Evolutionary conservation across 1,140 invertebrate species (phyloP).

Genomic region (Heliothis subflexa): DNA sequence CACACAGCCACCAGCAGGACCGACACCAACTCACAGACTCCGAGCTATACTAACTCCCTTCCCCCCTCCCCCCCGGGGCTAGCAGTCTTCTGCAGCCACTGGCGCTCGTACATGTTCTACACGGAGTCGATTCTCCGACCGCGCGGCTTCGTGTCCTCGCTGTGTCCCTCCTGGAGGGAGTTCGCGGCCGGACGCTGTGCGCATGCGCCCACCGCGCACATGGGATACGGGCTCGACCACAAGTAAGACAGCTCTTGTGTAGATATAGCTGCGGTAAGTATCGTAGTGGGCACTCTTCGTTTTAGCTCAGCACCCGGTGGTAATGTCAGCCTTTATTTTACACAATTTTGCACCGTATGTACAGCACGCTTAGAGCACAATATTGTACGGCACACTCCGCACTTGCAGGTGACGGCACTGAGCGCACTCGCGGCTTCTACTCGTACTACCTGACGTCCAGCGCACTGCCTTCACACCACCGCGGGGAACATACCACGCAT

Average conservation of each 20-base stretch:
- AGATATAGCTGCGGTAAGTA: too few relatives aligned
- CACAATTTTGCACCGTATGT: constrained; percentile 8
- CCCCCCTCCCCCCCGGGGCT: constrained; percentile 1
- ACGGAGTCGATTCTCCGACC: constrained; percentile 89
- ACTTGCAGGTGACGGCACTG: constrained; percentile 52
- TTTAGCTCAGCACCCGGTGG: background rate
- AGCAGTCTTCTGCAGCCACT: constrained; percentile 91
- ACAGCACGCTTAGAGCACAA: constrained; percentile 12
- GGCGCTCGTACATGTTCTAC: constrained; percentile 90
- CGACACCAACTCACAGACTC: too few relatives aligned
- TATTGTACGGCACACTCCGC: constrained; percentile 14
- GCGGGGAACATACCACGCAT: background rate
- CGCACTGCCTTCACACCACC: background rate
- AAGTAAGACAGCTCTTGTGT: constrained; percentile 61
- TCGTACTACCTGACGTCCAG: constrained; percentile 52
- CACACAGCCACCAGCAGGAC: too few relatives aligned
- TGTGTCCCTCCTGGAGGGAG: constrained; percentile 67
- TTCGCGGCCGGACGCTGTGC: constrained; percentile 65
- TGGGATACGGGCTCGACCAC: constrained; percentile 73
- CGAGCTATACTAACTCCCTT: background rate
- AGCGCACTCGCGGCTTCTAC: constrained; percentile 52
- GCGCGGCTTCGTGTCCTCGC: constrained; percentile 86
- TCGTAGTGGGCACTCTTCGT: too few relatives aligned
- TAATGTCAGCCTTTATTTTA: background rate
- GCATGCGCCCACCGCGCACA: constrained; percentile 55